Base-by-base conservation (phyloP, 2,113 vertebrate species). In the Gadus chalcogrammus region DNA sequence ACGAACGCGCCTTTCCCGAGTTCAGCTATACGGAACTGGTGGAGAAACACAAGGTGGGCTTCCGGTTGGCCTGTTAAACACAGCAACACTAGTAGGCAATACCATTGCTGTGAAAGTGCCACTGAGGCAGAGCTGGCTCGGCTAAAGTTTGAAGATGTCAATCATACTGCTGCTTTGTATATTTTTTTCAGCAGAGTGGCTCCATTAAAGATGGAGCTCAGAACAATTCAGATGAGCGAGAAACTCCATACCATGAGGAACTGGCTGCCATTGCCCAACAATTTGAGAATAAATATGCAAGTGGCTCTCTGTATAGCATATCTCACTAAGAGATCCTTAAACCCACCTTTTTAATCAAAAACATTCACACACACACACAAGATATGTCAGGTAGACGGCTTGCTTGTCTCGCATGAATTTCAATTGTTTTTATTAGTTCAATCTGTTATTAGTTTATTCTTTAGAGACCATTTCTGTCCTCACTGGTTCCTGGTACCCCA, bases 221-320 rank as follows among this genome's bases (percentile, higher is more conserved):
- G 42, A 48, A 48, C 42, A 48, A 9, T 67, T 88, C 91, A 65
- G 71, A 84, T 2, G 38, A 82, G 31, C 89, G 92, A 60, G 92
- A 94, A 0, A 89, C 92, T 74, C 85, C 82, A 64, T 93, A 93
- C 76, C 87, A 88, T 1, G 91, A 92, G 68, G 93, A 96, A 85
- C 82, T 92, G 11, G 91, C 93, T 74, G 88, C 88, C 8, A 86
- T 96, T 70, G 93, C 93, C 20, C 92, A 85, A 81, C 94, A 90
- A 76, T 91, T 96, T 70, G 94, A 97, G 88, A 91, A 94, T 75
- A 96, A 96, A 97, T 96, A 97, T 61, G 96, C 96, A 87, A 88
- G 95, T 88, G 0, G 15, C 6, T 24, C 6, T 24, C 1, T 48
- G 42, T 1, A 24, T 24, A n/a, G 12, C 22, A 61, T 15, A 9